Evolutionary conservation across 2,888 invertebrate genomes (phyloP).

Genomic region (Chironomus tentans): DNA sequence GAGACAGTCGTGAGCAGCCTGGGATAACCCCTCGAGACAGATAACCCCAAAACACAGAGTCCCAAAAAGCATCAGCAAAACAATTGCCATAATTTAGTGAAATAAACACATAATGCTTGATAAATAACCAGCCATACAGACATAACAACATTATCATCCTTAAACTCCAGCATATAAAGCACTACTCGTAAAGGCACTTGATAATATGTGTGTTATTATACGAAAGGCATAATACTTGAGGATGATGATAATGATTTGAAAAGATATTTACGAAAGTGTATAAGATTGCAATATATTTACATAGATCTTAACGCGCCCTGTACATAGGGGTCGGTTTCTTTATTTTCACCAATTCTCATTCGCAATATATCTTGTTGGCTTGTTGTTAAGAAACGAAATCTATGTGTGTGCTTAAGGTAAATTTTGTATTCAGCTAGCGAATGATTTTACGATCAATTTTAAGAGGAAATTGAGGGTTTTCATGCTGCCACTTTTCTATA

Average conservation of each 20-base stretch:
- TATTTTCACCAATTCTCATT: neutral
- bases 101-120: no score
- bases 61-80: no score
- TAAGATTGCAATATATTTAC: slow-evolving; percentile 27
- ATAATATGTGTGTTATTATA: no score
- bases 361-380: neutral
- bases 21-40: no score
- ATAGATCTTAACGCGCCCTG: neutral
- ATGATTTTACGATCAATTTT: slow-evolving; percentile 24
- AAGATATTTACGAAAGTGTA: slow-evolving; percentile 8
- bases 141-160: no score
- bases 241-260: slow-evolving; percentile 12
- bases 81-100: no score
- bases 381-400: neutral
- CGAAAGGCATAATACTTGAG: neutral
- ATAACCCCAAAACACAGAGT: no score
- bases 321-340: neutral
- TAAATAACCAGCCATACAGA: no score
- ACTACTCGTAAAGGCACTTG: no score
- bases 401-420: neutral
- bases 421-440: slow-evolving; percentile 23
- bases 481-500: neutral
- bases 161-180: no score
- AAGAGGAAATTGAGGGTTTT: slow-evolving; percentile 14
- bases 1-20: no score